Base-by-base conservation (phyloP, 1,140 invertebrate species). In the Drosophila azteca region DNA sequence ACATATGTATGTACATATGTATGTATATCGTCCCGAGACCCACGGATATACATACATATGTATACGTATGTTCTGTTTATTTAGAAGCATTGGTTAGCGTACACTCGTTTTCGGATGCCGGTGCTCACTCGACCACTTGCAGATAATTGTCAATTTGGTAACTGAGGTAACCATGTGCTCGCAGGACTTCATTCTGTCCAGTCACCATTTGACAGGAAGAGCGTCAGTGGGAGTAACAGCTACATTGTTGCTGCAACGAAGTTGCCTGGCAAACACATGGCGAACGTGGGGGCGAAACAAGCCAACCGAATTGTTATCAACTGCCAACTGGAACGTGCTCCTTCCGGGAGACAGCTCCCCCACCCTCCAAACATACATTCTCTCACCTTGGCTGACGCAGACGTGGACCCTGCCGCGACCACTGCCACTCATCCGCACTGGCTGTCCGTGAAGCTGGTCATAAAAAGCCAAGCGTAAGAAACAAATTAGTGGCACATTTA, bases 401-500 rank as follows among this genome's bases (percentile, higher is more conserved):
- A 0, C 17, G 17, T 1, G 17, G 17, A 20, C 17, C 4, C 24
- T 5, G 24, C 52, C 50, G 45, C 45, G 24, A 69, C 55, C 51
- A 69, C 11, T 26, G 26, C n/a, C 41, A 26, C 13, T 35, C 15
- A 48, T 22, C 43, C 54, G 39, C 8, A 26, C 26, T 13, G 15
- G 29, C 31, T 22, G 9, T 35, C 31, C 15, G 44, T 31, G 39
- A 67, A 65, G 26, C 45, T 52, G 64, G 39, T 22, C 62, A 66
- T 67, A 67, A 80, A 80, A 80, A 64, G 65, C 24, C 17, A 35
- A 35, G 7, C 44, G 41, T 65, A 48, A 63, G 44, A 59, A 55
- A 62, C 75, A 82, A 82, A 82, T 82, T 82, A 83, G 75, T 82
- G 75, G 79, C 61, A 54, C 79, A 79, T 83, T 82, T 79, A 75